A percentile compares a stretch with the other conserved stretches of the same genome.
These are phyloP conservation scores for Hylyphantes graminicola DNA, from an alignment of 1,140 invertebrate genomes.

Conservation along the genomic window DNA sequence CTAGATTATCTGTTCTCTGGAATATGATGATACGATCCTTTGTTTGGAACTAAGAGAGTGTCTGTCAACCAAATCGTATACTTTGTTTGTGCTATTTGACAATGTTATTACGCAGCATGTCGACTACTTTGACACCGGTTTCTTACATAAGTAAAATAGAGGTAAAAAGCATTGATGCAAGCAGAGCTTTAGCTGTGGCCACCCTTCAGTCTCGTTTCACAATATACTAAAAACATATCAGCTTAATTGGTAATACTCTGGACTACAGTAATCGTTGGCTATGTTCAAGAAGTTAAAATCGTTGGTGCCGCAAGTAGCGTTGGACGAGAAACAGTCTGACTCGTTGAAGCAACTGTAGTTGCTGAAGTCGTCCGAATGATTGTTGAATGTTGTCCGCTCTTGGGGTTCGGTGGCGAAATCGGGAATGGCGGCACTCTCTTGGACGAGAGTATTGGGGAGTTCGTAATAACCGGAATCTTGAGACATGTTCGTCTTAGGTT, in stretches of 20 bases:
- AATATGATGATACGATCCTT: no score
- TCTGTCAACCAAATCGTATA: no score
- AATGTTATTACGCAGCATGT: no score
- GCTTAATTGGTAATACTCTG: conserved; percentile 61
- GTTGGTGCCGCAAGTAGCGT: conserved; percentile 37
- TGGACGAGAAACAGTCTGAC: conserved; percentile 46
- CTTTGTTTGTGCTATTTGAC: no score
- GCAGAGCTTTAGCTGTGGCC: no score
- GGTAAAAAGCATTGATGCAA: not conserved
- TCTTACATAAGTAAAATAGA: no score
- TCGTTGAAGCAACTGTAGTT: conserved; percentile 43
- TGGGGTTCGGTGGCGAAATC: conserved; percentile 31
- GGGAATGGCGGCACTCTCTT: conserved; percentile 48
- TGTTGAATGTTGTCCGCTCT: conserved; percentile 27
- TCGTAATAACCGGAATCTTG: conserved; percentile 52
- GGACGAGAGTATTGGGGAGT: conserved; percentile 31
- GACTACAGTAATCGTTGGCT: conserved; percentile 54
- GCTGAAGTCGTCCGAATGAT: conserved; percentile 41
- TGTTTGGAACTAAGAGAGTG: no score
- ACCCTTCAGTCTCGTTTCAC: no score
- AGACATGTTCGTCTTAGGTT: conserved; percentile 46
- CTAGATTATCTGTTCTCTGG: no score
- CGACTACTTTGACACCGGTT: no score
- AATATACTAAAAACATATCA: conserved; percentile 40
- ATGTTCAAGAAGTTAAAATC: conserved; percentile 61